Evolutionary conservation across 2,797 vertebrate species (phyloP), one percentile per base, ranked within the genome.

Genomic region (Cossypha caffra): DNA sequence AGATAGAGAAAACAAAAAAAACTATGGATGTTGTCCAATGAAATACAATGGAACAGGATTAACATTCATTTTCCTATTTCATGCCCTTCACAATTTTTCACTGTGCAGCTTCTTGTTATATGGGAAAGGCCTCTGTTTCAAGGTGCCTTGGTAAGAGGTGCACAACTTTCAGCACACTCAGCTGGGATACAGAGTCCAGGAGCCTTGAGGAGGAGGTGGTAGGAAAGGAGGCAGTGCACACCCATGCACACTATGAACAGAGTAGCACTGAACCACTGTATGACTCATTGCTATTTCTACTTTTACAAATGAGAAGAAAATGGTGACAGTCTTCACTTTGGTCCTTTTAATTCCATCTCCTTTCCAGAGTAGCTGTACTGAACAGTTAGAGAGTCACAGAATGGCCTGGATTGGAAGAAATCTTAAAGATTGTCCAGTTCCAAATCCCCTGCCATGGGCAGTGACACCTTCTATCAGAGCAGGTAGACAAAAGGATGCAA

Each of bases 191-290:
- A 5, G 42, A 43, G 13, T 37, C 12, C 37, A 48, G 77, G 58
- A 78, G 15, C 19, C 28, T n/a, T 16, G 38, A 55, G 43, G 31
- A 54, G 21, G 3, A 9, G 20, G 3, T 25, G 23, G 2, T 14
- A 37, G 47, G n/a, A 47, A n/a, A 42, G 20, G 42, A 66, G 18
- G 31, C 45, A 25, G 15, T 7, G 24, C 24, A 7, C 15, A 26
- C 11, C 13, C 31, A 0, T 11, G 8, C 51, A 8, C 24, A 20
- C 33, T 3, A 0, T 26, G 45, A 37, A 10, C 17, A 38, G 29
- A 35, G 42, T 5, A 50, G 7, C 29, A 26, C 15, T n/a, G 47
- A 88, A 38, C 31, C 16, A 21, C 54, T 6, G 2, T 25, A 16
- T 21, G 12, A 29, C 25, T 58, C 13, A 1, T 33, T 79, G 59